Base-by-base conservation (phyloP, 2,113 vertebrate genomes). In the Saguinus imperator region DNA sequence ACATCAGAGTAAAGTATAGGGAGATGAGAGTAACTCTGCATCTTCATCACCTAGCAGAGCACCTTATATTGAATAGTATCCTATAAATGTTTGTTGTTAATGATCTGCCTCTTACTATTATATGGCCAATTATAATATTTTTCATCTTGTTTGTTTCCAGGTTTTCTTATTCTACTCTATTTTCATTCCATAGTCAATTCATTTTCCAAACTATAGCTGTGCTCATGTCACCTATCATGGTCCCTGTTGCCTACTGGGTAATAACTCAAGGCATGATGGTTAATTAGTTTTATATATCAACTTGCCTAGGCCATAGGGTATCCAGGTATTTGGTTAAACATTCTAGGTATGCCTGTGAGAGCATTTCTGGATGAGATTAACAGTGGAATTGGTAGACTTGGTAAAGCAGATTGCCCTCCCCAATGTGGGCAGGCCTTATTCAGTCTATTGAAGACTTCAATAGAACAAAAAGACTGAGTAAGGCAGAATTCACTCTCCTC, bases 261-360 rank as follows among this genome's bases (percentile, higher is more conserved):
- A 48, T 90, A 80, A 5, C 48, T 83, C 35, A 84, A 66, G 52
- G n/a, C 13, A 11, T 80, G 43, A 45, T 82, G 68, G 55, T 80
- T 95, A 80, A 91, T 80, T 94, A 80, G 89, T 89, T 91, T 91
- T 90, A 82, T 89, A 17, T 72, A 48, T 64, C n/a, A 80, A 11
- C 32, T 84, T 94, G 37, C 64, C 32, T 75, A n/a, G 52, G 76
- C 18, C 17, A 66, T 6, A 8, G 16, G 48, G 61, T 94, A 61
- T 9, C 48, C n/a, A 37, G 61, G 3, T 89, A 52, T n/a, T 83
- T 87, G n/a, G n/a, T 76, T 68, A 87, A 87, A 29, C 40, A 61
- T 91, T 88, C 77, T 93, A 75, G 79, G 75, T 68, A 68, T 93
- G 89, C 68, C 82, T 89, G 18, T 68, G 72, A 72, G 89, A 52